Percentiles rank a stretch among this genome's conserved stretches.
phyloP scores from a whole-genome alignment of 2,113 vertebrate species.

The Eolophus roseicapilla region DNA sequence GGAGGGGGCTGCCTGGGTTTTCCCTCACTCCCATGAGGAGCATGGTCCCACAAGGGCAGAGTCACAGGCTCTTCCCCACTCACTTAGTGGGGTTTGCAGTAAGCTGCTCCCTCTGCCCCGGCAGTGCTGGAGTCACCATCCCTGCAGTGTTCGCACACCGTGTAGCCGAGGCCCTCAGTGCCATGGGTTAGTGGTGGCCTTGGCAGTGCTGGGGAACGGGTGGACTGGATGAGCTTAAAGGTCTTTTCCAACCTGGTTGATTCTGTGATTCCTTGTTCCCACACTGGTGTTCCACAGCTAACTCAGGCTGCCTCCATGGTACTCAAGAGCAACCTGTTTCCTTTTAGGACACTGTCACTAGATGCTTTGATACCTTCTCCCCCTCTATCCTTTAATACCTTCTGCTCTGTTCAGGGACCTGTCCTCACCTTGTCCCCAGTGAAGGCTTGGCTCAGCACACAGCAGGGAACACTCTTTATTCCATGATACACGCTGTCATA shows the following conservation, averaged over 20 bases:
- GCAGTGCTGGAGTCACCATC: not conserved
- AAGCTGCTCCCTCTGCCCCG: not conserved
- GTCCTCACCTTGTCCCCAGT: not conserved
- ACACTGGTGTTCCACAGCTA: accelerated
- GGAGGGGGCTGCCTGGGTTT: not conserved
- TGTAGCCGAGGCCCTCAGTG: not conserved
- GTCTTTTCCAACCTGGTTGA: not conserved
- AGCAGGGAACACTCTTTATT: constrained; percentile 22
- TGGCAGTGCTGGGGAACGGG: not conserved
- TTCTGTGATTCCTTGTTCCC: not conserved
- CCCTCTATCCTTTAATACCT: not conserved
- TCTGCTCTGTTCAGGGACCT: not conserved
- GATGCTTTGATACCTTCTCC: not conserved
- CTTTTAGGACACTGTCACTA: too few species aligned
- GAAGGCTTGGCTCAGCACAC: not conserved
- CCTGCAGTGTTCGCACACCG: not conserved
- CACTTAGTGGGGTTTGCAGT: not conserved
- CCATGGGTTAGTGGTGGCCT: not conserved
- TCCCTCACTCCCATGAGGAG: not conserved
- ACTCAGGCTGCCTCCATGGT: not conserved
- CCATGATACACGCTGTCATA: not conserved
- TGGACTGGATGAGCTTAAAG: not conserved
- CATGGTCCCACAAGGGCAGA: not conserved
- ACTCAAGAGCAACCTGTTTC: accelerated
- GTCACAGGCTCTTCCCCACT: not conserved